Evolutionary conservation across 2,797 vertebrate species (phyloP).

Genomic region (Tangara arthus): DNA sequence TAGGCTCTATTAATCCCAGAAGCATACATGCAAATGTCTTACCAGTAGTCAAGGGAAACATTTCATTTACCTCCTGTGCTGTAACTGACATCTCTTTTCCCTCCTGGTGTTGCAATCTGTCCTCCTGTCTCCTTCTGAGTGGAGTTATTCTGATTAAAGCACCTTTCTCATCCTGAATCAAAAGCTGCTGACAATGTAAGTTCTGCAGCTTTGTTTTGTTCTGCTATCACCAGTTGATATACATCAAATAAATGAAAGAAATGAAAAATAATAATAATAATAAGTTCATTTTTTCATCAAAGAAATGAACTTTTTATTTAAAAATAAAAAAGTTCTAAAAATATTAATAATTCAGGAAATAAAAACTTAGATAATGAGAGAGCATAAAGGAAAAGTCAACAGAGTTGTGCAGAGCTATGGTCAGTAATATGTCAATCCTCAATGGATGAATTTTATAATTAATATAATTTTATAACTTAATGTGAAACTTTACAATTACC

Average conservation of each 20-base stretch:
- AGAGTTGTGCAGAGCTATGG: not conserved
- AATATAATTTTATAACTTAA: conserved; percentile 43
- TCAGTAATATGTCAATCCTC: not conserved
- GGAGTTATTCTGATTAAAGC: not conserved
- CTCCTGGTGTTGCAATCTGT: not conserved
- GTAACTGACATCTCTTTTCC: not conserved
- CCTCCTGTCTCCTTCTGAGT: not conserved
- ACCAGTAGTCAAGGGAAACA: not conserved
- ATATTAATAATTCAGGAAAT: not conserved
- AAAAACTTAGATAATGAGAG: not conserved
- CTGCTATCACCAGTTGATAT: not conserved
- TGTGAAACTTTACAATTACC: conserved; percentile 35
- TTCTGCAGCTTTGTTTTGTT: not conserved
- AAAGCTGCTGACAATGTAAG: not conserved
- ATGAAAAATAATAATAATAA: not conserved
- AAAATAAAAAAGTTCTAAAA: not conserved
- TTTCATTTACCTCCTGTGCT: not conserved
- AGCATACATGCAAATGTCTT: not conserved
- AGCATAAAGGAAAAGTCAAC: not conserved
- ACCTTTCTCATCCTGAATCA: not conserved
- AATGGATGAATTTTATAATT: conserved; percentile 15
- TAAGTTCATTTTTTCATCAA: no score
- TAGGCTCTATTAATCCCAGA: not conserved
- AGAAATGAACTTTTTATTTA: no score
- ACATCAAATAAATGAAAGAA: not conserved